Evolutionary conservation across 2,797 vertebrate species (phyloP), one percentile per base, ranked within the genome.

Genomic region (Poeciliopsis presidionis): DNA sequence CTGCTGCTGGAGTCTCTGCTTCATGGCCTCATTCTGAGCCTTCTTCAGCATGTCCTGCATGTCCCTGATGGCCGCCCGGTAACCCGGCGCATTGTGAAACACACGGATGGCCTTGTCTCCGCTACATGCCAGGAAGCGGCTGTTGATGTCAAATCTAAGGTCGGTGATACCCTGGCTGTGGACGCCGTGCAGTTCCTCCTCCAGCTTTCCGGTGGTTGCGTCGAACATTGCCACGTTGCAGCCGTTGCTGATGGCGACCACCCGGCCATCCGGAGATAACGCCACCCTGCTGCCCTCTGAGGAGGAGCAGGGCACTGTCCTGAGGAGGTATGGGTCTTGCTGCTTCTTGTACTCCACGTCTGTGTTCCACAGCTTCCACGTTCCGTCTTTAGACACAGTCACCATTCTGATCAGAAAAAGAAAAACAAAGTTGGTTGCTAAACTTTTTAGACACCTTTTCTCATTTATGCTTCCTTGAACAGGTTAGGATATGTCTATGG

Each of bases 301-400:
- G 0, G 95, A 95, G 1, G 84, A 25, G 8, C 96, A 97, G 28
- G 90, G 89, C 14, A 96, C 96, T 0, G 97, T 98, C 87, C 92
- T 94, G 73, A 99, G 94, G 76, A 99, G 90, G 91, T 97, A 98
- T 0, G 98, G 98, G 74, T 99, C 98, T 92, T 99, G 98, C 83
- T 99, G 97, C 93, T 98, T 96, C 89, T 98, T 98, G 83, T 99
- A 99, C 76, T 99, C 97, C 74, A 99, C 97, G 0, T 98, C 93
- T 0, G 97, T 99, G 90, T 98, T 97, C 98, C 98, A 99, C 77
- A 99, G 94, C 88, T 97, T 98, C 98, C 98, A 99, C 0, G 97
- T 99, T 1, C 98, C 95, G 0, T 99, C 98, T 93, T 98, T 99
- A 0, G 98, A 99, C 49, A 99, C 92, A 0, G 97, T 98, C 0